Evolutionary conservation across 2,888 invertebrate genomes (phyloP).

Genomic region (Sinodicranocentrus sp.): DNA sequence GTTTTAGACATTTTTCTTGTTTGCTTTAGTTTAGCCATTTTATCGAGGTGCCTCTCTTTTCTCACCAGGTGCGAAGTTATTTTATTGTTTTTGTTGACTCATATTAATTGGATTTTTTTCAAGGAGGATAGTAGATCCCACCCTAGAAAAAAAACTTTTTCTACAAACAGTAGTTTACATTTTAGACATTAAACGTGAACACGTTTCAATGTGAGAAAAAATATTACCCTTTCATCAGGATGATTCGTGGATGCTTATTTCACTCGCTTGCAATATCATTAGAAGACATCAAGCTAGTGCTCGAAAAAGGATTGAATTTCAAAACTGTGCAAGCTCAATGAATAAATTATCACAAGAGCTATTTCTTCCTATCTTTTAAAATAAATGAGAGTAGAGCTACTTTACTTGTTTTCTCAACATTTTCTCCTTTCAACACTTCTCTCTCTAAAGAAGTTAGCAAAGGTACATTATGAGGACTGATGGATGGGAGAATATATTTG

Average conservation of each 20-base stretch:
- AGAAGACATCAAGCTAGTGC: not conserved
- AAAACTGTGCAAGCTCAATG: conserved; percentile 40
- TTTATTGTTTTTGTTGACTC: conserved; percentile 46
- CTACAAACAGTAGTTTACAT: not conserved
- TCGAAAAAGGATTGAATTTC: conserved; percentile 50
- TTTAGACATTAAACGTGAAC: not conserved
- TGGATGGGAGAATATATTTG: not conserved
- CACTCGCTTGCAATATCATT: not conserved
- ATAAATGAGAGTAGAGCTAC: not conserved
- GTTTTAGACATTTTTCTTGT: not conserved
- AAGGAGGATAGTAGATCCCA: conserved; percentile 11
- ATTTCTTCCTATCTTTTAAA: not conserved
- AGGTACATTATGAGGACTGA: conserved; percentile 17
- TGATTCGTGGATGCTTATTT: not conserved
- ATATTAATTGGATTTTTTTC: conserved; percentile 55
- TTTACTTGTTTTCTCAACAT: conserved; percentile 17
- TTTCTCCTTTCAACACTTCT: conserved; percentile 41
- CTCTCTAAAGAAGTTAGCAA: conserved; percentile 27
- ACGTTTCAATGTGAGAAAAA: not conserved
- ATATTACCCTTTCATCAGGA: not conserved
- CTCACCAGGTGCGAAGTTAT: conserved; percentile 44
- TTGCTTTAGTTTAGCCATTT: not conserved
- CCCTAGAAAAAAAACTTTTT: conserved; percentile 5
- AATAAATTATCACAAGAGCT: conserved; percentile 55
- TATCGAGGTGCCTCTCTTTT: not conserved